Percentiles rank a stretch among this genome's conserved stretches.
Conservation (phyloP, 2,797 vertebrate species). For the Margarornis squamiger region DNA sequence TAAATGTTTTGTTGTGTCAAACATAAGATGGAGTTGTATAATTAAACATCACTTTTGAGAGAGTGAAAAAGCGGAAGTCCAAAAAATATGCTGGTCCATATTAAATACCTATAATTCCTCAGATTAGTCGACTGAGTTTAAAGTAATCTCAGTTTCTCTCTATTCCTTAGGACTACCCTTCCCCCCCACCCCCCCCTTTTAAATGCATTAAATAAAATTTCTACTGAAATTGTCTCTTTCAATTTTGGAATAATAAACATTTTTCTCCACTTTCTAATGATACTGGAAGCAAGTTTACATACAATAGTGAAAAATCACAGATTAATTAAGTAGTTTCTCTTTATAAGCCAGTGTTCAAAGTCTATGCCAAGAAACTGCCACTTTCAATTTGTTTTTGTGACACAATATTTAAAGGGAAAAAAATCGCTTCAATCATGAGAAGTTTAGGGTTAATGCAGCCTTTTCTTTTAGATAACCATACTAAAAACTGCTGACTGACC, state of each 20-base stretch:
- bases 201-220: not conserved
- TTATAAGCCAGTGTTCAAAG: not conserved
- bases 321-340: not conserved
- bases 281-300: not conserved
- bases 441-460: not conserved
- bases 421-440: not conserved
- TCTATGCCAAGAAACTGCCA: not conserved
- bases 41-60: not conserved
- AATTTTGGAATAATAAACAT: not conserved
- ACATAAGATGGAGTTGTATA: not conserved
- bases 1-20: not conserved
- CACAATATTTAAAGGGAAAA: not conserved
- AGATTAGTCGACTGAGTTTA: not conserved
- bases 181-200: accelerated
- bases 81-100: not conserved
- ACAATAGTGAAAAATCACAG: not conserved
- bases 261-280: not conserved
- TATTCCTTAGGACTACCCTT: not conserved
- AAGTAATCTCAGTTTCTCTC: not conserved
- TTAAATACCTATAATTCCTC: not conserved
- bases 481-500: not conserved
- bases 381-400: not conserved
- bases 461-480: not conserved
- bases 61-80: not conserved
- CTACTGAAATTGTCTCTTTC: not conserved